Conservation (phyloP, 2,797 vertebrate genomes). For the Cossypha niveicapilla region DNA sequence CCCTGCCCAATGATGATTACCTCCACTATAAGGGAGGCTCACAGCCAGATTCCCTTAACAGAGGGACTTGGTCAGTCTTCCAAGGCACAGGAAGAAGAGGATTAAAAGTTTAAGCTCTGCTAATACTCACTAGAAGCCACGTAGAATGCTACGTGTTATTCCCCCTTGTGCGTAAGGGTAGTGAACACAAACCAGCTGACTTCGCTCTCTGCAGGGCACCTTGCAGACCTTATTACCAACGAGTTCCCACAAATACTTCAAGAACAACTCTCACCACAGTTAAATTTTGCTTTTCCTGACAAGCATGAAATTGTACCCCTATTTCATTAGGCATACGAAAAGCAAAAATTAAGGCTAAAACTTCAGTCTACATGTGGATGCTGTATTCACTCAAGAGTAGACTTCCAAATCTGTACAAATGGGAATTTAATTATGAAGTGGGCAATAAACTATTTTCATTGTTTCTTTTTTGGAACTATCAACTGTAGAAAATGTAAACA, state of each 20-base stretch:
- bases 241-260: not conserved
- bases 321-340: not conserved
- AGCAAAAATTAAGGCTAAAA: not conserved
- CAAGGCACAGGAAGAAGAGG: not conserved
- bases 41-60: not conserved
- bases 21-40: not conserved
- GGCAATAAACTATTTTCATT: not conserved
- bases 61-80: not conserved
- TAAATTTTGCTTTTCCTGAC: not conserved
- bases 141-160: not conserved
- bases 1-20: not conserved
- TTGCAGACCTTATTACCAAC: not conserved
- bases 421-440: not conserved
- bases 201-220: not conserved
- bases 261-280: not conserved
- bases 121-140: not conserved
- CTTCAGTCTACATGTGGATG: not conserved
- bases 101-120: not conserved
- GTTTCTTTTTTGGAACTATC: not conserved
- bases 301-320: not conserved
- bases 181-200: not conserved
- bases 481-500: constrained; percentile 14
- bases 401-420: not conserved
- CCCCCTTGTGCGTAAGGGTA: not conserved
- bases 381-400: not conserved